A percentile compares a stretch with the other conserved stretches of the same genome.
These are phyloP conservation scores for Peromyscus aztecus DNA, from an alignment of 2,797 vertebrate species.

Conservation along the genomic window DNA sequence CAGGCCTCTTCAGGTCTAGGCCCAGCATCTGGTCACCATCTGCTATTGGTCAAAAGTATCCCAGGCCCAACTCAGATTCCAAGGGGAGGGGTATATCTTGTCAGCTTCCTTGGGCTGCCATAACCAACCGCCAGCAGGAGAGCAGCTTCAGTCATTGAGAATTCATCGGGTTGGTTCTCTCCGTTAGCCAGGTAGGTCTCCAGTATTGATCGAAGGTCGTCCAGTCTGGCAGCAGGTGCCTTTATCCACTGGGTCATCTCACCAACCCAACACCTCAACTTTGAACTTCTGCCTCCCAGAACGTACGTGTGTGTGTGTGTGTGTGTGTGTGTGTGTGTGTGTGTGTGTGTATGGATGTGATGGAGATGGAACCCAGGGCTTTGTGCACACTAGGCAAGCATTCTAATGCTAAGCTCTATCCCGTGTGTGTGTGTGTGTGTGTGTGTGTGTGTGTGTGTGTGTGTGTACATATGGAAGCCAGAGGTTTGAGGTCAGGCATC, in stretches of 20 bases:
- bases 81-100: neutral
- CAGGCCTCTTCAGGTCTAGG: neutral
- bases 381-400: too few species aligned
- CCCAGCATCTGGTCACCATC: neutral
- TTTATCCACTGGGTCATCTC: neutral
- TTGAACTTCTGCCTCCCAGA: neutral
- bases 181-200: neutral
- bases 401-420: too few species aligned
- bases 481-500: neutral
- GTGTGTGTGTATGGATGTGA: too few species aligned
- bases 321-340: neutral
- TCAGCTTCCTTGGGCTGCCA: neutral
- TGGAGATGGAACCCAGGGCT: too few species aligned
- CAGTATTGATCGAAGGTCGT: neutral
- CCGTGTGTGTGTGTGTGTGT: neutral
- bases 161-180: neutral
- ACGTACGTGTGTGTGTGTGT: neutral
- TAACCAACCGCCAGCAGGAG: neutral
- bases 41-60: neutral
- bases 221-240: neutral
- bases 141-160: neutral
- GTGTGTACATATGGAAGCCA: neutral
- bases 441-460: accelerated
- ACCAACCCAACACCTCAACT: neutral
- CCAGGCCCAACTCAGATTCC: neutral